Percentiles rank a stretch among this genome's conserved stretches.
These are phyloP conservation scores for Mesorhabditis spiculigera DNA, from an alignment of 2,888 invertebrate species.

Conservation along the genomic window DNA sequence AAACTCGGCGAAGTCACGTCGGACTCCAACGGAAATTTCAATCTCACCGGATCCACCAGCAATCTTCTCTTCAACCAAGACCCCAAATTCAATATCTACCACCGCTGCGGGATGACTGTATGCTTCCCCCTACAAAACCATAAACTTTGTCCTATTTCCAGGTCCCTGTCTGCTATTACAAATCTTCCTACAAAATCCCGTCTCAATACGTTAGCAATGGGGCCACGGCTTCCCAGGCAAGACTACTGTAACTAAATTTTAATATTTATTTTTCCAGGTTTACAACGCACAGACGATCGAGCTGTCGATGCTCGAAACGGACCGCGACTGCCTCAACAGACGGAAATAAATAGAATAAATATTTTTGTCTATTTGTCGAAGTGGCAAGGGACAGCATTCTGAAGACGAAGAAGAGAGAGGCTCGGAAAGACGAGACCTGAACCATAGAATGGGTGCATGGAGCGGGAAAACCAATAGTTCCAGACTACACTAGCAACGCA, in stretches of 20 bases:
- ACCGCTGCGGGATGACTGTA: neutral
- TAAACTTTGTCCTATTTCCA: neutral
- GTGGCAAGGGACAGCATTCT: no score
- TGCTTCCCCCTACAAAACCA: neutral
- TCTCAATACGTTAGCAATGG: neutral
- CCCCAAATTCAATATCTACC: constrained; percentile 6
- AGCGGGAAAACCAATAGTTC: no score
- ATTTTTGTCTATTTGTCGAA: no score
- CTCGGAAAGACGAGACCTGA: no score
- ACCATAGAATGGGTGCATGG: no score
- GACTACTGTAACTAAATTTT: neutral
- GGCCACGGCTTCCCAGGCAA: neutral
- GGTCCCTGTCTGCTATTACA: constrained; percentile 3
- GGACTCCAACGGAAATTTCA: neutral
- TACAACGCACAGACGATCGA: constrained; percentile 2
- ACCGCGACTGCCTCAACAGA: constrained; percentile 4
- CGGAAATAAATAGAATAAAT: neutral
- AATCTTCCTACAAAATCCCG: neutral
- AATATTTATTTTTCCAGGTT: neutral
- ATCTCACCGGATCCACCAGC: neutral
- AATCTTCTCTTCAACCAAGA: neutral
- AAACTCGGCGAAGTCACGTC: constrained; percentile 1
- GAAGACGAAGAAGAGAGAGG: no score
- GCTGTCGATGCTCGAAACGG: neutral
- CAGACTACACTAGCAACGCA: no score